Base-by-base conservation (phyloP, 2,888 invertebrate genomes). In the Acleris sparsana region DNA sequence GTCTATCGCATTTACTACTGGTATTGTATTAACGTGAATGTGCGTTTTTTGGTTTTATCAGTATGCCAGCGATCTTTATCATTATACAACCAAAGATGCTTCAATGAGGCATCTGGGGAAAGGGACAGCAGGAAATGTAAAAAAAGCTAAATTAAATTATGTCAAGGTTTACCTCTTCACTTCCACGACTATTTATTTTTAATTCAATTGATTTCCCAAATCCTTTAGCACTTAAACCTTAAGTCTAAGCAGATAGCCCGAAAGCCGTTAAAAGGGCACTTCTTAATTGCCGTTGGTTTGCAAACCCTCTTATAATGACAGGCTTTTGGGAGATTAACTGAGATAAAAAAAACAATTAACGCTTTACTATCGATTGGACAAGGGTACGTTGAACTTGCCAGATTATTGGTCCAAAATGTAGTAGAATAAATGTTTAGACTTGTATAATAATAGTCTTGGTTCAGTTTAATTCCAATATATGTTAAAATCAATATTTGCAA, bases 291-390 rank as follows among this genome's bases (percentile, higher is more conserved):
- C 71, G 71, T 73, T 70, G 72, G 71, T 73, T 71, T 73, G 72
- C 67, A 73, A 74, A 74, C 68, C 70, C 73, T 72, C 72, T 74
- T 71, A 73, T 75, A 76, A 76, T 73, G 73, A 72, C 62, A 67
- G 63, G 69, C 72, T 69, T 66, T 60, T 63, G 69, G 61, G 70
- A 75, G 74, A 74, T 75, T 75, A 70, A 72, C 72, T 68, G 71
- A 71, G 76, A 77, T 76, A 77, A 77, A 79, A 77, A 77, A 74
- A 72, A 73, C 76, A 77, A 76, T 77, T 77, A 79, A 74, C 74
- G 76, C 76, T 75, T 73, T 66, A 71, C 69, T 72, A 71, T 74
- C 69, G 72, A 72, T 74, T 73, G 69, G 59, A 68, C 70, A 67
- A 69, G 68, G 58, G 62, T 11, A 1, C 18, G 9, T 29, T 5